Evolutionary conservation across 2,797 vertebrate species (phyloP).

Genomic region (Danio aesculapii): DNA sequence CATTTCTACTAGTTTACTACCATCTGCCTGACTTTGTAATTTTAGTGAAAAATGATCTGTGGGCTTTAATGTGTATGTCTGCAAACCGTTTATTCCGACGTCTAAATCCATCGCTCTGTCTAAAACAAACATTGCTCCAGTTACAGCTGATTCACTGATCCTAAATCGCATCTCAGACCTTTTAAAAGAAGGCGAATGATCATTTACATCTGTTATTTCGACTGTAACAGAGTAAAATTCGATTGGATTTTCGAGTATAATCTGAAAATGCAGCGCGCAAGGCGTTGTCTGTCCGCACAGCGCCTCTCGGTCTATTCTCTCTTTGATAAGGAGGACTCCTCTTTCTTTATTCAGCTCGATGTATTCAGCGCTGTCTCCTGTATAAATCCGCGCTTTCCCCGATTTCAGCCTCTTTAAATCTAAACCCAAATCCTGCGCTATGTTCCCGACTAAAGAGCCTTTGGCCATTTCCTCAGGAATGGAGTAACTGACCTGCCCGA

Average conservation of each 20-base stretch:
- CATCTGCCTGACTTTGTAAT: constrained; percentile 15
- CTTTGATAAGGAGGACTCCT: constrained; percentile 66
- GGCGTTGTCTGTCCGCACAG: constrained; percentile 66
- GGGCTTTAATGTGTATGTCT: constrained; percentile 38
- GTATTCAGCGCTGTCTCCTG: constrained; percentile 69
- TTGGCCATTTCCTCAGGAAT: constrained; percentile 65
- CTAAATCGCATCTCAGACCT: too few species aligned
- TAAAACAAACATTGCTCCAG: constrained; percentile 50
- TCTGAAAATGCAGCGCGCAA: constrained; percentile 63
- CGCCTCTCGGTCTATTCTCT: constrained; percentile 72
- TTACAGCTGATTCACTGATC: not conserved
- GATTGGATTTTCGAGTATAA: too few species aligned
- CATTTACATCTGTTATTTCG: too few species aligned
- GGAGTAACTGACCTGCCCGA: constrained; percentile 62
- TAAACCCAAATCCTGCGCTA: constrained; percentile 72
- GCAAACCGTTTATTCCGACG: constrained; percentile 47
- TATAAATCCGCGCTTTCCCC: constrained; percentile 69
- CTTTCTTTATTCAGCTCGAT: constrained; percentile 68
- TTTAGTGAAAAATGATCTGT: constrained; percentile 50
- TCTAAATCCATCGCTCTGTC: constrained; percentile 53
- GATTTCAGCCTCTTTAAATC: constrained; percentile 64
- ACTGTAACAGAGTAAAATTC: too few species aligned
- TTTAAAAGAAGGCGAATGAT: too few species aligned
- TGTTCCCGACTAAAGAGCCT: constrained; percentile 72
- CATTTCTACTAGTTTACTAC: constrained; percentile 46